Conservation (phyloP, 2,888 invertebrate genomes). For the Ormia ochracea region DNA sequence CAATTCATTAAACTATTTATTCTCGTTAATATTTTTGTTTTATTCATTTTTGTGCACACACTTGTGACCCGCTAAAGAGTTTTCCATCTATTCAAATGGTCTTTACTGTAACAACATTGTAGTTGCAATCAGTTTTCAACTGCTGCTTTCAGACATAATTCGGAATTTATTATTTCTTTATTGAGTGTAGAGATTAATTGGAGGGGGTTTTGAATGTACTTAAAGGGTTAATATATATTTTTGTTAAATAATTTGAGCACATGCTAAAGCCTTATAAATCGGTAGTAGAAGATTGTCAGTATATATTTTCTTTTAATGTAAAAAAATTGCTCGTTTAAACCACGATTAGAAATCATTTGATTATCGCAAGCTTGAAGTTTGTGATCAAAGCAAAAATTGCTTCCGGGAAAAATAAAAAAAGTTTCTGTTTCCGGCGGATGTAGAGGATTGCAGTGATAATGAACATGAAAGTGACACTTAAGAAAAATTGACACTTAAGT, state of each 20-base stretch:
- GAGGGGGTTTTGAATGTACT: not conserved
- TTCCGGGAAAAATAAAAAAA: too few species aligned
- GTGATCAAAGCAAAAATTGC: too few species aligned
- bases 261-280: too few species aligned
- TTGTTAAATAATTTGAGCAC: conserved; percentile 45
- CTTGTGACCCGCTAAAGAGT: conserved; percentile 34
- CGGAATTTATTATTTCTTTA: conserved; percentile 2
- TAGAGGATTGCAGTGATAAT: too few species aligned
- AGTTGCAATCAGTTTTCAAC: conserved; percentile 20
- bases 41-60: not conserved
- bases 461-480: too few species aligned
- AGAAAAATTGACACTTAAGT: too few species aligned
- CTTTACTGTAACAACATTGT: conserved; percentile 12
- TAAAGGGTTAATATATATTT: conserved; percentile 49
- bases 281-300: too few species aligned
- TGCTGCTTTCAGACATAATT: not conserved
- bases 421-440: too few species aligned
- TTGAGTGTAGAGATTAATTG: conserved; percentile 12
- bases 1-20: conserved; percentile 9
- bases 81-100: conserved; percentile 42
- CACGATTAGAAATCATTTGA: too few species aligned
- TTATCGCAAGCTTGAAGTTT: too few species aligned
- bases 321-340: too few species aligned
- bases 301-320: too few species aligned
- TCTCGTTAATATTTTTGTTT: not conserved